Percentiles rank a stretch among this genome's conserved stretches.
Evolutionary conservation across 2,888 invertebrate genomes (phyloP).

Genomic region (Terebella lapidaria): DNA sequence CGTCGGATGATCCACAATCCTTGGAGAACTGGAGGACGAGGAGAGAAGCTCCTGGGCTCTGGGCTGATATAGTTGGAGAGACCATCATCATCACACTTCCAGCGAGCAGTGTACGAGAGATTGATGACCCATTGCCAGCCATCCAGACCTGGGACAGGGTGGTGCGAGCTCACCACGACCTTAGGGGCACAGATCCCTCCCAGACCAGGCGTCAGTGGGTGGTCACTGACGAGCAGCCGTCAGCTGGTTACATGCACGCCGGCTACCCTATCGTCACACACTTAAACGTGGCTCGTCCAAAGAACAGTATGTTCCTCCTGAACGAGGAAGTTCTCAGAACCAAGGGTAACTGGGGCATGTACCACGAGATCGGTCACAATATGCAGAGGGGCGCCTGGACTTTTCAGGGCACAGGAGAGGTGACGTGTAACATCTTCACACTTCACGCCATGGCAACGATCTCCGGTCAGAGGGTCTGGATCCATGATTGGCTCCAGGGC

Average conservation of each 20-base stretch:
- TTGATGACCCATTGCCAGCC: slow-evolving; percentile 16
- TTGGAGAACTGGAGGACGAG: slow-evolving; percentile 12
- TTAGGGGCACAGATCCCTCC: slow-evolving; percentile 18
- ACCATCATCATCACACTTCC: slow-evolving; percentile 26
- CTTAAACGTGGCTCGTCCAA: slow-evolving; percentile 20
- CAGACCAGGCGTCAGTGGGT: slow-evolving; percentile 19
- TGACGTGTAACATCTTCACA: slow-evolving; percentile 32
- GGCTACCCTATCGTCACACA: slow-evolving; percentile 33
- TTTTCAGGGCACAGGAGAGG: slow-evolving; percentile 26
- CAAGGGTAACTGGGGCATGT: slow-evolving; percentile 29
- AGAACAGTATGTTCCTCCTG: slow-evolving; percentile 16
- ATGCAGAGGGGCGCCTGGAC: slow-evolving; percentile 30
- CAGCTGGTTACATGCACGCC: slow-evolving; percentile 28
- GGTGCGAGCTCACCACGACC: slow-evolving; percentile 20
- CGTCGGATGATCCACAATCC: no score
- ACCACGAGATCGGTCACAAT: slow-evolving; percentile 35
- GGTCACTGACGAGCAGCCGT: slow-evolving; percentile 25
- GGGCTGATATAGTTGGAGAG: slow-evolving; percentile 29
- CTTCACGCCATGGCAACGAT: slow-evolving; percentile 27
- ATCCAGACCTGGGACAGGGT: slow-evolving; percentile 26
- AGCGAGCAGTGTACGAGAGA: slow-evolving; percentile 17
- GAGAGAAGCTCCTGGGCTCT: slow-evolving; percentile 18
- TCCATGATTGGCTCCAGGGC: slow-evolving; percentile 21
- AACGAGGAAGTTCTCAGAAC: slow-evolving; percentile 12
- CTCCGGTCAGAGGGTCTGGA: slow-evolving; percentile 19